These are phyloP conservation scores for Cynopterus brachyotis DNA, from an alignment of 2,113 vertebrate genomes.

Conservation along the genomic window DNA sequence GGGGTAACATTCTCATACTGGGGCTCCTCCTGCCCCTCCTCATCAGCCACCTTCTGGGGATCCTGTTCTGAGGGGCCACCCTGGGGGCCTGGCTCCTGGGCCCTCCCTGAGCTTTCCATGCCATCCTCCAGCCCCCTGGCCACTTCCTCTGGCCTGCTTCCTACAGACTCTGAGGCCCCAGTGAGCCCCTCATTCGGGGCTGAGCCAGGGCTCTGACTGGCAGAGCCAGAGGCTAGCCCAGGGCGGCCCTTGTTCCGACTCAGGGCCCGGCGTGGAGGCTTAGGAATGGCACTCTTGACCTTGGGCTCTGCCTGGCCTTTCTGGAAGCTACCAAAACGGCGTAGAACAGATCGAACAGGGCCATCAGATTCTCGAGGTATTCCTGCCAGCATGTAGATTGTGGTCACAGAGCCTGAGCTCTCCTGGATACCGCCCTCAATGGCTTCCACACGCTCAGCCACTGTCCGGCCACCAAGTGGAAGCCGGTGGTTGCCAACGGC, in stretches of 20 bases:
- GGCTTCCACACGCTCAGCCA: slow-evolving; percentile 79
- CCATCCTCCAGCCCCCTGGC: slow-evolving; percentile 60
- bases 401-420: slow-evolving; percentile 83
- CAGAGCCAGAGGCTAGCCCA: not conserved
- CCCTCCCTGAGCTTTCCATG: slow-evolving; percentile 70
- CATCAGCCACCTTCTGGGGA: slow-evolving; percentile 37
- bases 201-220: not conserved
- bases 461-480: slow-evolving; percentile 82
- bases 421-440: slow-evolving; percentile 73
- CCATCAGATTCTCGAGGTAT: slow-evolving; percentile 84
- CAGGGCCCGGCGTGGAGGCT: slow-evolving; percentile 89
- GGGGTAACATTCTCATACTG: slow-evolving; percentile 92
- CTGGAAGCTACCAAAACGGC: slow-evolving; percentile 91
- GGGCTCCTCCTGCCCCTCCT: slow-evolving; percentile 84
- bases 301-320: slow-evolving; percentile 83
- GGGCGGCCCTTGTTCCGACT: slow-evolving; percentile 70
- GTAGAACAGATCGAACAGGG: slow-evolving; percentile 89
- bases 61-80: not conserved
- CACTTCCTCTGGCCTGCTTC: slow-evolving; percentile 27
- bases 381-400: slow-evolving; percentile 92
- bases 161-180: slow-evolving; percentile 69
- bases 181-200: slow-evolving; percentile 55
- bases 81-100: not conserved
- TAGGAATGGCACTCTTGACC: slow-evolving; percentile 84
- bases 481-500: slow-evolving; percentile 74